These are phyloP conservation scores for Crotalus horridus DNA, from an alignment of 2,113 vertebrate species.

Conservation along the genomic window DNA sequence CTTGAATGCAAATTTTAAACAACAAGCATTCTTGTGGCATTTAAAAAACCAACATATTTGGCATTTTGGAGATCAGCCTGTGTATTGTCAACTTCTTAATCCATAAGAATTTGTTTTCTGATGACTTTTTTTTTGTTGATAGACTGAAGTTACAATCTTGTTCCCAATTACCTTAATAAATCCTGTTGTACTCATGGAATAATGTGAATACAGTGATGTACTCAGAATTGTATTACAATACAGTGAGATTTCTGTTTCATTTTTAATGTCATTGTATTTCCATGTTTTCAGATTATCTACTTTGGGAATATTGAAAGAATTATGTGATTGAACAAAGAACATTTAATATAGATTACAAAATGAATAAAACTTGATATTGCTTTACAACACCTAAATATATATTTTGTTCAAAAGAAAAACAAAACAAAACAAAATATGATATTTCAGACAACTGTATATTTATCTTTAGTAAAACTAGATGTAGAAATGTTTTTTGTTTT, in stretches of 20 bases:
- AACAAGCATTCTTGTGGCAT: background rate
- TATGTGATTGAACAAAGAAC: background rate
- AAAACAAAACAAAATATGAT: background rate
- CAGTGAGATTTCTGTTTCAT: background rate
- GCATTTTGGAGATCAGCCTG: background rate
- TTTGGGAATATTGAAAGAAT: background rate
- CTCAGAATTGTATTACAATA: background rate
- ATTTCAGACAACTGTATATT: background rate
- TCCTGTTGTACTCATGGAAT: background rate
- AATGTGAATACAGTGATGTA: background rate
- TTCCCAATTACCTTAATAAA: background rate
- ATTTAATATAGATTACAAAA: slow-evolving; percentile 5
- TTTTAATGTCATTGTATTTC: background rate
- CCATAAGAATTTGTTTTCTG: background rate
- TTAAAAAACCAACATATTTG: background rate
- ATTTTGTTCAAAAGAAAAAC: background rate
- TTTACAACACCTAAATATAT: background rate
- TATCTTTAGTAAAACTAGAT: background rate
- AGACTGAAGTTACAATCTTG: background rate
- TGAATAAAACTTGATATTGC: slow-evolving; percentile 14
- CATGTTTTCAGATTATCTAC: background rate
- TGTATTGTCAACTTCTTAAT: background rate
- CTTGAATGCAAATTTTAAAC: background rate
- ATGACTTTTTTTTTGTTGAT: background rate
- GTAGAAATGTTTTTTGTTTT: slow-evolving; percentile 8